A percentile compares a stretch with the other conserved stretches of the same genome.
Evolutionary conservation across 2,797 vertebrate genomes (phyloP).

Genomic region (Muscicapa striata): DNA sequence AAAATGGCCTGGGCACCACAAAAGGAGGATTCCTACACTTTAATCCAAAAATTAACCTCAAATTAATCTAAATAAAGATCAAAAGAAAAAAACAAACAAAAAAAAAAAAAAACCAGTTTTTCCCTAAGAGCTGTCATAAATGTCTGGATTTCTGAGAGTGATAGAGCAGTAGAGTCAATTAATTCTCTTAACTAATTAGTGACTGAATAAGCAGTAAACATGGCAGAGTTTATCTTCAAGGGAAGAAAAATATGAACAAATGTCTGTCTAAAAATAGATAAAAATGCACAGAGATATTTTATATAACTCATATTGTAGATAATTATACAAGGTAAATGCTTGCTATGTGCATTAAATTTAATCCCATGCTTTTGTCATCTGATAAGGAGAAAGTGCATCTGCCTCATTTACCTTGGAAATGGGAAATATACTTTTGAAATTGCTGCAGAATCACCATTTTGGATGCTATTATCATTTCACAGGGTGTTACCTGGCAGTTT

Average conservation of each 20-base stretch:
- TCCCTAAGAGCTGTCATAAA: not conserved
- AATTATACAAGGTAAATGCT: not conserved
- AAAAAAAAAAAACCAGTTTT: not conserved
- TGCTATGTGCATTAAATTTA: not conserved
- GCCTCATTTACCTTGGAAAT: not conserved
- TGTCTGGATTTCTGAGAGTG: not conserved
- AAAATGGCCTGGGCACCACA: not conserved
- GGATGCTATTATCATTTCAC: too few relatives aligned
- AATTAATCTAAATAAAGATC: not conserved
- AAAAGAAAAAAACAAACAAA: not conserved
- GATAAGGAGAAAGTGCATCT: not conserved
- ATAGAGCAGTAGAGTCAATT: not conserved
- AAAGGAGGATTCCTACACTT: not conserved
- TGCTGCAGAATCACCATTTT: not conserved
- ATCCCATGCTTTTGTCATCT: not conserved
- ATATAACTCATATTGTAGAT: not conserved
- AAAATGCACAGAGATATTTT: not conserved
- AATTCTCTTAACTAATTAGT: conserved; percentile 13
- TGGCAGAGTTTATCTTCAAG: not conserved
- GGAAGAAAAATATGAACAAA: not conserved
- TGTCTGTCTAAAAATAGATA: not conserved
- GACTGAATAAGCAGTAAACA: not conserved
- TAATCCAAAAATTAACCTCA: not conserved
- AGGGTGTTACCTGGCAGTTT: not conserved
- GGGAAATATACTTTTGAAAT: not conserved